Percentiles rank a stretch among this genome's conserved stretches.
These are phyloP conservation scores for Troides helena DNA, from an alignment of 2,888 invertebrate genomes.

Conservation along the genomic window DNA sequence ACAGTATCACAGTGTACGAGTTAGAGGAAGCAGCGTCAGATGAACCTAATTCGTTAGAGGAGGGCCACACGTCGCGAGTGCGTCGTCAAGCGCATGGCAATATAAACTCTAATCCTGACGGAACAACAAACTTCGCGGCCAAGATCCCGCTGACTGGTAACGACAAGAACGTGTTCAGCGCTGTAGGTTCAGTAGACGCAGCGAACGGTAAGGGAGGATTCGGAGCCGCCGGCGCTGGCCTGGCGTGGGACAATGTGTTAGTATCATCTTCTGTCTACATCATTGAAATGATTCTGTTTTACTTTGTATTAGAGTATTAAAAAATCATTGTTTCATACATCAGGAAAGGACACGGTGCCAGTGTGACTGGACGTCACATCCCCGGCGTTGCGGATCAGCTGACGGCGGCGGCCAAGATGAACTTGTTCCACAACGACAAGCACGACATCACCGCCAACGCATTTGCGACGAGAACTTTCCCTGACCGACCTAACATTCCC, in stretches of 20 bases:
- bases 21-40: constrained; percentile 4
- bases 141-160: constrained; percentile 38
- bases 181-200: constrained; percentile 35
- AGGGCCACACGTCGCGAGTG: constrained; percentile 1
- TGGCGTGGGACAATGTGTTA: constrained; percentile 46
- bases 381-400: constrained; percentile 46
- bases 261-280: constrained; percentile 29
- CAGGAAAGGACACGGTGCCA: constrained; percentile 44
- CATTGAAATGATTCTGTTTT: not conserved
- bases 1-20: not conserved
- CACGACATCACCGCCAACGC: constrained; percentile 47
- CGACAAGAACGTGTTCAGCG: constrained; percentile 38
- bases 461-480: constrained; percentile 44
- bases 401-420: constrained; percentile 45
- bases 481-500: constrained; percentile 37
- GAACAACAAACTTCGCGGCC: constrained; percentile 36
- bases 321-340: not conserved
- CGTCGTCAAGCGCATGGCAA: constrained; percentile 37
- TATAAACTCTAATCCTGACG: constrained; percentile 39
- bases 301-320: not conserved
- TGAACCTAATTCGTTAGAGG: not conserved
- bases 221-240: constrained; percentile 40
- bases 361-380: constrained; percentile 44
- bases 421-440: constrained; percentile 43
- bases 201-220: constrained; percentile 36